phyloP scores from a whole-genome alignment of 37 sponge, comb jelly and placozoan genomes.

The Mnemiopsis leidyi region DNA sequence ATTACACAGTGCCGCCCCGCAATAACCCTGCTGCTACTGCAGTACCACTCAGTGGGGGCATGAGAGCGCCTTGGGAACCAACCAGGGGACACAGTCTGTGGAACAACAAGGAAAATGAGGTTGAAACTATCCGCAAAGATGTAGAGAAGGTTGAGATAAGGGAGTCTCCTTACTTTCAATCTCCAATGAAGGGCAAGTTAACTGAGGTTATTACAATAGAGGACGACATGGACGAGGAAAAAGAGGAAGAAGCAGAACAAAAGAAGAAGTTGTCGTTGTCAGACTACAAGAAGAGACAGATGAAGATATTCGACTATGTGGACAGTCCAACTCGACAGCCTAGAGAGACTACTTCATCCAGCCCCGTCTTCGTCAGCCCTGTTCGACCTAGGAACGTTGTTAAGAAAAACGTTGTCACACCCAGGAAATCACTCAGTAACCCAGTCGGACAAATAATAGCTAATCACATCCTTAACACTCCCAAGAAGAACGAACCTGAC shows the following conservation, averaged over 20 bases:
- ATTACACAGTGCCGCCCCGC: not conserved
- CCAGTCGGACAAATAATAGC: conserved; percentile 14
- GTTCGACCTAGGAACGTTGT: not conserved
- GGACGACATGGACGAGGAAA: not conserved
- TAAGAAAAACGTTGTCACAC: conserved; percentile 33
- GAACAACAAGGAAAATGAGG: conserved; percentile 25
- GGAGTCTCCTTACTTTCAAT: conserved; percentile 32
- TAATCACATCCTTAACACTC: not conserved
- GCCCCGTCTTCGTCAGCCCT: not conserved
- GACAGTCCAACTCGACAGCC: not conserved
- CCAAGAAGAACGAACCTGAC: not conserved
- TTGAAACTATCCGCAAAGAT: not conserved
- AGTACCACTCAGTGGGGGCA: conserved; percentile 13
- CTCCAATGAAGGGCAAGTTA: not conserved
- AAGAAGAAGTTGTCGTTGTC: conserved; percentile 35
- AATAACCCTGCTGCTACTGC: not conserved
- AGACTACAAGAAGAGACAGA: conserved; percentile 19
- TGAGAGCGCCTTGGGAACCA: conserved; percentile 3
- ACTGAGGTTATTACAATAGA: not conserved
- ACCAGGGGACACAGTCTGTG: conserved; percentile 36
- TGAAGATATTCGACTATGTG: conserved; percentile 60
- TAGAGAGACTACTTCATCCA: not conserved
- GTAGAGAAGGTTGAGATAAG: not conserved
- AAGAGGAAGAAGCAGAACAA: not conserved
- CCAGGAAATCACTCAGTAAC: conserved; percentile 17